Evolutionary conservation across 2,113 vertebrate genomes (phyloP).

Genomic region (Strix aluco): DNA sequence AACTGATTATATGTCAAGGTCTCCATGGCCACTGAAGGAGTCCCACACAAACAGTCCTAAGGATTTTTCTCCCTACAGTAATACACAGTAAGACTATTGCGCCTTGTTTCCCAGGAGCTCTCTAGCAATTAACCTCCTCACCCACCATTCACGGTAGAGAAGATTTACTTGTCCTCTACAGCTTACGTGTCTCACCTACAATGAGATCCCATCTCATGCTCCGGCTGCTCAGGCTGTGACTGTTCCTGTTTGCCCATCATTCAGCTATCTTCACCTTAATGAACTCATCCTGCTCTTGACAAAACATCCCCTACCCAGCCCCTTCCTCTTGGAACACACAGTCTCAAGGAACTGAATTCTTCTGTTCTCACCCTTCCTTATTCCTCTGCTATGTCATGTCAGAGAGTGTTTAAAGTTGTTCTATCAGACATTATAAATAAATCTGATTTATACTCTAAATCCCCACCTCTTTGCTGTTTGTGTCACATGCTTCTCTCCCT

Average conservation of each 20-base stretch:
- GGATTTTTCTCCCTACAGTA: not conserved
- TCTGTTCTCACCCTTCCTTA: not conserved
- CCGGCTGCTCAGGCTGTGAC: not conserved
- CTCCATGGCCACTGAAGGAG: not conserved
- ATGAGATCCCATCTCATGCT: not conserved
- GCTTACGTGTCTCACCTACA: not conserved
- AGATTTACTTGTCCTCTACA: not conserved
- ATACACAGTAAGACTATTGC: not conserved
- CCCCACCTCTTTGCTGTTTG: not conserved
- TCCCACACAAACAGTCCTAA: not conserved
- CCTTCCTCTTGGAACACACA: not conserved
- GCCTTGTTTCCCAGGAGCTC: not conserved
- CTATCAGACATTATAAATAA: slow-evolving; percentile 24
- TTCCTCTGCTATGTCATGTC: not conserved
- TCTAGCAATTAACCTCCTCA: not conserved
- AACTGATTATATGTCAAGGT: not conserved
- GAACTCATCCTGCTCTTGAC: not conserved
- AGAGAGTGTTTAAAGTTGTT: not conserved
- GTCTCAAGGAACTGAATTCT: not conserved
- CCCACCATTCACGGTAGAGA: not conserved
- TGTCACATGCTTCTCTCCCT: not conserved
- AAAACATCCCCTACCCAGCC: not conserved
- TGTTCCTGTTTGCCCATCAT: not conserved
- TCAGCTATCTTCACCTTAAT: not conserved
- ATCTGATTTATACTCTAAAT: slow-evolving; percentile 27